Evolutionary conservation across 2,888 invertebrate genomes (phyloP).

Genomic region (Euzophera pinguis): DNA sequence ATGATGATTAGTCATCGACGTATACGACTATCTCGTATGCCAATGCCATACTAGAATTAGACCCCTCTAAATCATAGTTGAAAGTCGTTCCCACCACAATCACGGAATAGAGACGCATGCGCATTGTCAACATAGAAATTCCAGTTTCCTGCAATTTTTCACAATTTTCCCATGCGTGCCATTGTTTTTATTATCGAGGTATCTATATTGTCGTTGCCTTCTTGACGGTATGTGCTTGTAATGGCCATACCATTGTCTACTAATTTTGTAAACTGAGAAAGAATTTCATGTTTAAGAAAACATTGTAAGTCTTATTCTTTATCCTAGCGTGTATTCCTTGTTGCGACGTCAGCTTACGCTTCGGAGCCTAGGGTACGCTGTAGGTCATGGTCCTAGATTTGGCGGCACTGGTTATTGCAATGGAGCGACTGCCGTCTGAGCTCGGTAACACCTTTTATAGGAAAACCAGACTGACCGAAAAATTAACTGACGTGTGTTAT

Average conservation of each 20-base stretch:
- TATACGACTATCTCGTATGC: not conserved
- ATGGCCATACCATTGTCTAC: not conserved
- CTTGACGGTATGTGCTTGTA: not conserved
- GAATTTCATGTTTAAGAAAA: too few relatives aligned
- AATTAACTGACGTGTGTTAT: too few relatives aligned
- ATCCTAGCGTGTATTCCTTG: too few relatives aligned
- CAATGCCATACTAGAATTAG: not conserved
- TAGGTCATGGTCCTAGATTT: too few relatives aligned
- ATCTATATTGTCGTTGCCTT: not conserved
- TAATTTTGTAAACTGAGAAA: not conserved
- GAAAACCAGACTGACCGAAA: too few relatives aligned
- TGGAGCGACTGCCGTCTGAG: too few relatives aligned
- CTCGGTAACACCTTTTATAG: too few relatives aligned
- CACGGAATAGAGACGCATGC: not conserved
- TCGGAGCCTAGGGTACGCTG: too few relatives aligned
- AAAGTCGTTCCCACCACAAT: conserved; percentile 1
- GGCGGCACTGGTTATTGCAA: too few relatives aligned
- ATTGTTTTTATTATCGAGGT: not conserved
- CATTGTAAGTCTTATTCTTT: too few relatives aligned
- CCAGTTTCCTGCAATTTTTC: not conserved
- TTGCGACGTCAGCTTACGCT: too few relatives aligned
- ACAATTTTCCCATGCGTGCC: not conserved
- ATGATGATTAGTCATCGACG: too few relatives aligned
- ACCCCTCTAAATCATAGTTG: not conserved
- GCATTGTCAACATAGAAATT: not conserved